These are phyloP conservation scores for Epirrita christyi DNA, from an alignment of 2,888 invertebrate species.

Conservation along the genomic window DNA sequence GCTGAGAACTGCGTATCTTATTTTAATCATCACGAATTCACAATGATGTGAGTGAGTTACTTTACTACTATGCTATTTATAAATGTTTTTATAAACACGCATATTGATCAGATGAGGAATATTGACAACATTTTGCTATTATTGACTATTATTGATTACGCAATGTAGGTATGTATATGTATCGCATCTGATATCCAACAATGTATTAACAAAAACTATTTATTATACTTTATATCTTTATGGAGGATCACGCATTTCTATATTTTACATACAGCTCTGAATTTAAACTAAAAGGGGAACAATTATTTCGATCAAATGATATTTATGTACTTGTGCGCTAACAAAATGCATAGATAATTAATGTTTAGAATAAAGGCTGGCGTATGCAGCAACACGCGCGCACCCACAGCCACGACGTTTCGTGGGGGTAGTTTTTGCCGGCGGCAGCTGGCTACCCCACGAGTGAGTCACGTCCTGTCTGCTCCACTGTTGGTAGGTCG, in stretches of 20 bases:
- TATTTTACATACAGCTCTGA: slow-evolving; percentile 1
- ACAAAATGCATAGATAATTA: slow-evolving; percentile 39
- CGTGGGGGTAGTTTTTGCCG: slow-evolving; percentile 78
- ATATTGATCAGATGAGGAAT: slow-evolving; percentile 15
- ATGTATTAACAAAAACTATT: too few relatives aligned
- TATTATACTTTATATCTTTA: too few relatives aligned
- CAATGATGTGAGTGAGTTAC: slow-evolving; percentile 11
- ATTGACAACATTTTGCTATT: slow-evolving; percentile 20
- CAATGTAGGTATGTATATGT: background rate
- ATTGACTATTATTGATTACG: background rate
- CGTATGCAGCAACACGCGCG: slow-evolving; percentile 52
- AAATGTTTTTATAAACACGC: slow-evolving; percentile 11
- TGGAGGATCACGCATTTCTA: background rate
- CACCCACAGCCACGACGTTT: slow-evolving; percentile 46
- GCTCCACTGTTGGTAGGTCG: slow-evolving; percentile 73
- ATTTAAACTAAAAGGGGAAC: slow-evolving; percentile 15
- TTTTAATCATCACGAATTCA: slow-evolving; percentile 4
- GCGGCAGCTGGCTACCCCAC: slow-evolving; percentile 82
- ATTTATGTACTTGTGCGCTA: slow-evolving; percentile 8
- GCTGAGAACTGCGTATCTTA: slow-evolving; percentile 51
- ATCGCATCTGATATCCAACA: slow-evolving; percentile 5
- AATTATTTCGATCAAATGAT: slow-evolving; percentile 25
- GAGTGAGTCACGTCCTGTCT: slow-evolving; percentile 82
- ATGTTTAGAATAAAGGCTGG: slow-evolving; percentile 36
- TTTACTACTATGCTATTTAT: slow-evolving; percentile 15